Percentiles rank a stretch among this genome's conserved stretches.
These are phyloP conservation scores for Cremastinae sp. DNA, from an alignment of 2,888 invertebrate species.

Conservation along the genomic window DNA sequence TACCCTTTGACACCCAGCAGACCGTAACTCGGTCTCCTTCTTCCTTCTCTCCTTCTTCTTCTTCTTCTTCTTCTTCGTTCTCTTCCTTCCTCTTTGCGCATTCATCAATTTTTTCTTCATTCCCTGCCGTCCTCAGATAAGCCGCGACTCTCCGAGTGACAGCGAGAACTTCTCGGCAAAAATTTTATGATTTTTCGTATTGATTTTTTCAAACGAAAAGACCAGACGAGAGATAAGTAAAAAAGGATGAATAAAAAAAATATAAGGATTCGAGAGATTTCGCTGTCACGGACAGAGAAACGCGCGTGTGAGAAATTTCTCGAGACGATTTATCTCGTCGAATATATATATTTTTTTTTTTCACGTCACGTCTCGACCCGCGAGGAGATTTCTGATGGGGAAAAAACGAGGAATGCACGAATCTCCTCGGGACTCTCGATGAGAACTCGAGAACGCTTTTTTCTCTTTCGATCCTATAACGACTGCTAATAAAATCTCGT, in stretches of 20 bases:
- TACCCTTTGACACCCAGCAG: conserved; percentile 39
- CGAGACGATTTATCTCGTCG: conserved; percentile 14
- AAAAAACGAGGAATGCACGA: conserved; percentile 1
- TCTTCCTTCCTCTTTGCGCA: too few relatives aligned
- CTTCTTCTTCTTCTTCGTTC: neutral
- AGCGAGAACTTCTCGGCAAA: too few relatives aligned
- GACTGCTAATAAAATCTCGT: conserved; percentile 20
- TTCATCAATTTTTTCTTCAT: too few relatives aligned
- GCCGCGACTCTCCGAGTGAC: too few relatives aligned
- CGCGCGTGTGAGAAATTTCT: neutral
- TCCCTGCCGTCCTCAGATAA: too few relatives aligned
- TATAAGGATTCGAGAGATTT: neutral
- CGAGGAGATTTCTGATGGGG: neutral
- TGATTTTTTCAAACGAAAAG: too few relatives aligned
- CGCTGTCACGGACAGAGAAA: too few relatives aligned
- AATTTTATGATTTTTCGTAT: too few relatives aligned
- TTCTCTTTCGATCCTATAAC: conserved; percentile 4
- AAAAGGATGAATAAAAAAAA: too few relatives aligned
- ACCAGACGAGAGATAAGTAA: too few relatives aligned
- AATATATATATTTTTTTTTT: conserved; percentile 9
- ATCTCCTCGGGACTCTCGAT: neutral
- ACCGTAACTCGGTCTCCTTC: conserved; percentile 27
- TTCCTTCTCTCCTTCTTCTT: conserved; percentile 25
- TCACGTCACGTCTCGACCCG: conserved; percentile 14
- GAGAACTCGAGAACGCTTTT: conserved; percentile 32